Evolutionary conservation across 2,888 invertebrate genomes (phyloP), one percentile per base, ranked within the genome.

Genomic region (Torymus auratus): DNA sequence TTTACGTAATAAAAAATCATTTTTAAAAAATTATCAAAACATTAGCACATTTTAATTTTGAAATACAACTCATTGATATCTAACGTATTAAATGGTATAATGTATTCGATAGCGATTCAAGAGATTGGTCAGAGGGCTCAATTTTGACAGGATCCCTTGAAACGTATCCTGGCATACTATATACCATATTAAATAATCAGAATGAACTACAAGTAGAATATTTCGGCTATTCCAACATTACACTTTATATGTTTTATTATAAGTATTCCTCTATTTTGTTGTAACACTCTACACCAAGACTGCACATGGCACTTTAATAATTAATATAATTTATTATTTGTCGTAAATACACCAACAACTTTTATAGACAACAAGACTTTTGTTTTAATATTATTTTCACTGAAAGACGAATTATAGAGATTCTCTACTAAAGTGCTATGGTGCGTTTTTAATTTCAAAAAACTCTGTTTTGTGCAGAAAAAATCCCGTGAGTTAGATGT

Each of bases 51-150:
- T 7, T 41, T 41, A 41, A 41, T 41, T 41, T 41, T 41, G 41
- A 41, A 41, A 7, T 41, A 41, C 41, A 41, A 7, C 41, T 41
- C 7, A 78, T 50, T 67, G 55, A 15, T 12, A 65, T 41, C n/a
- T 23, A 67, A 60, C 67, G 2, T 3, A 28, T 11, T 52, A n/a
- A 50, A 53, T 67, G 28, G 41, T 41, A 20, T 52, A 55, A 68
- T 20, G 74, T 83, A 70, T 60, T 68, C 75, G 82, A 82, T 81
- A 83, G 84, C 85, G 84, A 83, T 87, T 85, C 83, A 83, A 83
- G 85, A 85, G 85, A 86, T 86, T 87, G 86, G 88, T 86, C 89
- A 87, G 82, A 83, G 88, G 89, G 90, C 90, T 90, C 88, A 87
- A 77, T 77, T 82, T 84, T 84, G 87, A 87, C 88, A 77, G 78